Percentiles rank a stretch among this genome's conserved stretches.
Conservation (phyloP, 2,113 vertebrate genomes). For the Cryptotis parvus region DNA sequence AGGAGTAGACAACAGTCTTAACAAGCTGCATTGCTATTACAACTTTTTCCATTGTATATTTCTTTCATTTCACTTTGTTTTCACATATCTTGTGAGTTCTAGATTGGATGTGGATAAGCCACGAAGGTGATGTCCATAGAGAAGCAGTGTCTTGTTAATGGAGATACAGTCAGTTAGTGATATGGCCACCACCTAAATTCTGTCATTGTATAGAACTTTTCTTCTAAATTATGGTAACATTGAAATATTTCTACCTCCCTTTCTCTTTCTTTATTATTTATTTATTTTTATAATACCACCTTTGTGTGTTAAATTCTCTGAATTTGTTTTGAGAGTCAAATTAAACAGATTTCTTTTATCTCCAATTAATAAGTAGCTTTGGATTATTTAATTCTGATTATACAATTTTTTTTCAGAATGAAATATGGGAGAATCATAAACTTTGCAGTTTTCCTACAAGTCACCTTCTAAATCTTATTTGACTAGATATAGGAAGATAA, state of each 20-base stretch:
- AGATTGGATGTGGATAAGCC: neutral
- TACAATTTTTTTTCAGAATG: conserved; percentile 30
- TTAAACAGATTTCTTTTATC: conserved; percentile 38
- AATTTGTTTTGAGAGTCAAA: conserved; percentile 49
- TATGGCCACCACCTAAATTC: neutral
- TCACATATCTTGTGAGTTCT: neutral
- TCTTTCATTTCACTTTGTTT: neutral
- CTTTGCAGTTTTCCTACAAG: neutral
- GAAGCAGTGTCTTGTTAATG: neutral
- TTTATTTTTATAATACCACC: no score
- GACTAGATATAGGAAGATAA: neutral
- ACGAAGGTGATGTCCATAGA: neutral
- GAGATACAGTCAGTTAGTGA: neutral
- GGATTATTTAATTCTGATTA: conserved; percentile 46
- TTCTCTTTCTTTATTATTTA: neutral
- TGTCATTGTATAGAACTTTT: neutral
- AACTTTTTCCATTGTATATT: neutral
- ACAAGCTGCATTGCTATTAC: neutral
- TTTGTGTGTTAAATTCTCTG: conserved; percentile 1
- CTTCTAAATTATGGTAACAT: neutral
- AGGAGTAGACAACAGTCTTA: neutral
- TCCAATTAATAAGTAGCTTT: conserved; percentile 60
- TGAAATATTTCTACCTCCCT: neutral
- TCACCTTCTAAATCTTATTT: neutral
- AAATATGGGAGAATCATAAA: neutral